phyloP scores from a whole-genome alignment of 2,888 invertebrate species.

The Eudemis profundana region DNA sequence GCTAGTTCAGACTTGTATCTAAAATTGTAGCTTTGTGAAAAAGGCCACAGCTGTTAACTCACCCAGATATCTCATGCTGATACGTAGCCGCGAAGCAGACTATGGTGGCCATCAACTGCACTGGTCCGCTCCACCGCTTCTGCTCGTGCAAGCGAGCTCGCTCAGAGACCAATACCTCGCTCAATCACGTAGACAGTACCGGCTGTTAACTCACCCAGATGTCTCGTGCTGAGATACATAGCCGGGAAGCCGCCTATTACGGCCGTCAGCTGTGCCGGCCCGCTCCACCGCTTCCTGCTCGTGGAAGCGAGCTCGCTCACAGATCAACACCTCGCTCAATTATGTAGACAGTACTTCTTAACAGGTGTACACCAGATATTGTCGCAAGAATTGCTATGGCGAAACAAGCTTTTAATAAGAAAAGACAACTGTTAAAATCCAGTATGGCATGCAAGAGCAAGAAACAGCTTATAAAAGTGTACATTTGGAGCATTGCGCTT shows the following conservation, averaged over 20 bases:
- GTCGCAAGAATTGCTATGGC: too few relatives aligned
- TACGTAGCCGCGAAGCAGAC: constrained; percentile 88
- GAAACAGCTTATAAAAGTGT: too few relatives aligned
- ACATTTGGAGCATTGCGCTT: too few relatives aligned
- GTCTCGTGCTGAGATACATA: constrained; percentile 87
- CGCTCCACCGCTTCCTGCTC: constrained; percentile 84
- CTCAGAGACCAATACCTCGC: constrained; percentile 91
- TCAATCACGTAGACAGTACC: constrained; percentile 88
- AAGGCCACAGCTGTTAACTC: too few relatives aligned
- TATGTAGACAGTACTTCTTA: too few relatives aligned
- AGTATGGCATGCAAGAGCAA: too few relatives aligned
- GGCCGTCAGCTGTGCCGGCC: constrained; percentile 86
- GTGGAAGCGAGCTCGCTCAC: constrained; percentile 91
- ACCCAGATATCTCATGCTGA: constrained; percentile 86
- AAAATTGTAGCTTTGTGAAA: too few relatives aligned
- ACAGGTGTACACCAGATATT: too few relatives aligned
- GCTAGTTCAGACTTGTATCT: too few relatives aligned
- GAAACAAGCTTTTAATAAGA: too few relatives aligned
- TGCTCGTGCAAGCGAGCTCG: constrained; percentile 89
- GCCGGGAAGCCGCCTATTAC: constrained; percentile 86
- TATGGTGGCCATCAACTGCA: constrained; percentile 86
- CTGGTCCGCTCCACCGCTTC: constrained; percentile 85
- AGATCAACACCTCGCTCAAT: constrained; percentile 91
- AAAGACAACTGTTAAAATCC: too few relatives aligned
- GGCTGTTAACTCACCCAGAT: constrained; percentile 79